Percentiles rank a stretch among this genome's conserved stretches.
These are phyloP conservation scores for Sterrhoptilus dennistouni DNA, from an alignment of 2,113 vertebrate species.

Conservation along the genomic window DNA sequence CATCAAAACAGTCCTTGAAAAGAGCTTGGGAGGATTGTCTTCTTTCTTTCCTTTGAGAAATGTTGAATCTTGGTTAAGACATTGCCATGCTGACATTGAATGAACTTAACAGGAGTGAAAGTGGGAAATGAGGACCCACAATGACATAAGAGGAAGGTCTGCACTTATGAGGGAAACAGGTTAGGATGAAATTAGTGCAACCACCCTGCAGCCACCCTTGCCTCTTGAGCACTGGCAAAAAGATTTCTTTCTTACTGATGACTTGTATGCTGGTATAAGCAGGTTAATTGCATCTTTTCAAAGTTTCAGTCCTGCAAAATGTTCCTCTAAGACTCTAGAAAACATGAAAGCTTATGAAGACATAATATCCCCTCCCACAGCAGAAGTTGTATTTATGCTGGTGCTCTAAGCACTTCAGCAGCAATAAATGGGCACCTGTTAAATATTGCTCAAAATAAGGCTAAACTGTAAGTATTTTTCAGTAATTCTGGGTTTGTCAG, in stretches of 20 bases:
- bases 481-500: background rate
- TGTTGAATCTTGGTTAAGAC: background rate
- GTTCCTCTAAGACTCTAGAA: background rate
- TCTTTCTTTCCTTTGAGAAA: background rate
- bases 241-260: background rate
- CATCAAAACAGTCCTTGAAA: background rate
- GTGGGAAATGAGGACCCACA: background rate
- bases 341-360: background rate
- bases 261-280: background rate
- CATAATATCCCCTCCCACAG: background rate
- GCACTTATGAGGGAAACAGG: background rate
- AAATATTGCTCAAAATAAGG: background rate
- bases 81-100: background rate
- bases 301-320: background rate
- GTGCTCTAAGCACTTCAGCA: background rate
- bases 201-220: background rate
- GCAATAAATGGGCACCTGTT: background rate
- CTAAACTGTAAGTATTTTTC: background rate
- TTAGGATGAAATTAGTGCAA: background rate
- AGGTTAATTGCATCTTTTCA: background rate
- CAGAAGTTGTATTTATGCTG: background rate
- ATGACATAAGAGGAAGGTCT: background rate
- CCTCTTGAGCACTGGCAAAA: background rate
- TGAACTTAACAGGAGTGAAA: background rate
- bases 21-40: background rate